Percentiles rank a stretch among this genome's conserved stretches.
phyloP scores from a whole-genome alignment of 1,140 invertebrate genomes.

The Temnothorax nylanderi region DNA sequence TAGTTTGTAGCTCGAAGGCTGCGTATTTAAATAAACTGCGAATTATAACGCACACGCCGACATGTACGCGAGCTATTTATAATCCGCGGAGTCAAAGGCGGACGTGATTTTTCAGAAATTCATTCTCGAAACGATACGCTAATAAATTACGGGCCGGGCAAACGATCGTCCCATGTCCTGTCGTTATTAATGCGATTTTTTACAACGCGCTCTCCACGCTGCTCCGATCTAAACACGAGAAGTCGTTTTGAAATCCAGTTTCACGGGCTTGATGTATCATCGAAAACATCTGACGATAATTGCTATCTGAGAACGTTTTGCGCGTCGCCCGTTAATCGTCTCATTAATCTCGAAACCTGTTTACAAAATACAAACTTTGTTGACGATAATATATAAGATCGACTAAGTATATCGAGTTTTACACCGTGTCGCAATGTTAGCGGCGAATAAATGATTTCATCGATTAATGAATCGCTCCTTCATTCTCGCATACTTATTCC shows the following conservation, averaged over 20 bases:
- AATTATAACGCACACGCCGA: conserved; percentile 30
- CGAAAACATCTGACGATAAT: conserved; percentile 36
- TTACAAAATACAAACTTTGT: conserved; percentile 22
- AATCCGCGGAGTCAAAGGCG: conserved; percentile 46
- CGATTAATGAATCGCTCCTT: not conserved
- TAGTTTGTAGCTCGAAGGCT: conserved; percentile 39
- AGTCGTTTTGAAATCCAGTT: conserved; percentile 33
- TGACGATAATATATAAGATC: conserved; percentile 25
- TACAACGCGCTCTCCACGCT: not conserved
- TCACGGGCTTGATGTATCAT: conserved; percentile 37
- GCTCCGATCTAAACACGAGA: conserved; percentile 3
- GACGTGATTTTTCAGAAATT: conserved; percentile 38
- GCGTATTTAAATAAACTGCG: conserved; percentile 53
- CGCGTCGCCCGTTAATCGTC: conserved; percentile 36
- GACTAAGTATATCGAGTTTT: not conserved
- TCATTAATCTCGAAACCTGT: conserved; percentile 32
- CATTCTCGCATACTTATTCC: not conserved
- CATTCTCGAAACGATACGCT: conserved; percentile 38
- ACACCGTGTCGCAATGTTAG: not conserved
- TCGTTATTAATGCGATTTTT: conserved; percentile 54
- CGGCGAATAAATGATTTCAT: conserved; percentile 21
- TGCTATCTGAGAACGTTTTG: conserved; percentile 23
- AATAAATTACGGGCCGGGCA: conserved; percentile 26
- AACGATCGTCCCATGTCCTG: conserved; percentile 1
- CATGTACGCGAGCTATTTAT: conserved; percentile 24